Evolutionary conservation across 2,797 vertebrate species (phyloP), one percentile per base, ranked within the genome.

Genomic region (Enteromius afrohamiltoni): DNA sequence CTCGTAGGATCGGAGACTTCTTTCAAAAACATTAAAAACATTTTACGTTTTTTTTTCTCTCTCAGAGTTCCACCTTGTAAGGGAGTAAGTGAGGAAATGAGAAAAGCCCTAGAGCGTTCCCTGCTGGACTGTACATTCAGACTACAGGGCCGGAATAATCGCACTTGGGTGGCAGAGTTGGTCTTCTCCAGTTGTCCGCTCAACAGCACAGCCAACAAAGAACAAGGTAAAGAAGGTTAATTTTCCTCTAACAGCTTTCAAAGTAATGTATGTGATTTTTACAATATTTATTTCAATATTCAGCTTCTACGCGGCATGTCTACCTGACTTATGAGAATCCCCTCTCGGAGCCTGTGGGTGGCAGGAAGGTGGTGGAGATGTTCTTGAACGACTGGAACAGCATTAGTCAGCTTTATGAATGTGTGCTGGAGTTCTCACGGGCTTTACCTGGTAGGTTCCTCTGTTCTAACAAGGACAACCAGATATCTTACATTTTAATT

Each of bases 301-400:
- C 86, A 99, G 98, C 97, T 86, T 95, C 96, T 65, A 98, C 96
- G 0, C 95, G 97, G n/a, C 98, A 99, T 0, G 96, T 99, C 79
- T 99, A 99, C 88, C 92, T 99, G 91, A 99, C 96, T 0, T 99
- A 99, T 83, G 98, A 99, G 93, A 99, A 97, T 91, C 96, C 97
- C 26, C 91, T 99, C 75, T 99, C 97, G 5, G 98, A 99, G 92
- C 98, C 98, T 0, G 98, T 99, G 88, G 98, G 97, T 29, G 98
- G 98, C 58, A 95, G 96, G 82, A 99, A 99, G 92, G 97, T 99
- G 75, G 97, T 99, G 19, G 98, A 99, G 93, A 98, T 98, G 96
- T 99, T 99, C 88, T 96, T 99, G 4, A 99, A 98, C 40, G 98
- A 99, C 92, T 99, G 97, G 98, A 98, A 93, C 82, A 97, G 97